These are phyloP conservation scores for Oncorhynchus kisutch DNA, from an alignment of 2,113 vertebrate species.

Conservation along the genomic window DNA sequence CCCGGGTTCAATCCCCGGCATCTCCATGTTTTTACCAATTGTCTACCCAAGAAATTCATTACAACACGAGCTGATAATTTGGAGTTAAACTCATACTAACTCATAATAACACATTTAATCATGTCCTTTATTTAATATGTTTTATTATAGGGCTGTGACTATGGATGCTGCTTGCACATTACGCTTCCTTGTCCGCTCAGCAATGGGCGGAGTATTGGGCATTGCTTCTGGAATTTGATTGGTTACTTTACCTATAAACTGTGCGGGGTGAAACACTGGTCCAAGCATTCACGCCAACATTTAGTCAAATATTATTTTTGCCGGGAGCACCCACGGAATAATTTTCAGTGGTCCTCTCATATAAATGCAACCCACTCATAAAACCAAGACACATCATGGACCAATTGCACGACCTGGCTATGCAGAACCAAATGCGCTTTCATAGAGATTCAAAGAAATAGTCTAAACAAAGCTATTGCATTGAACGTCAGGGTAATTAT, in stretches of 20 bases:
- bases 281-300: slow-evolving; percentile 9
- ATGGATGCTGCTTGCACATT: too few species aligned
- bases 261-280: slow-evolving; percentile 24
- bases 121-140: too few species aligned
- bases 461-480: neutral
- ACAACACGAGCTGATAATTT: too few species aligned
- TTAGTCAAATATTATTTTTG: slow-evolving; percentile 24
- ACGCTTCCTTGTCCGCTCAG: too few species aligned
- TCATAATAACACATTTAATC: too few species aligned
- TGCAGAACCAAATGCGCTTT: neutral
- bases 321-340: slow-evolving; percentile 2
- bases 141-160: too few species aligned
- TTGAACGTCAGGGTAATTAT: slow-evolving; percentile 23
- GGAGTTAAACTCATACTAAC: too few species aligned
- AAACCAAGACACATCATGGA: neutral
- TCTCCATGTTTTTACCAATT: slow-evolving; percentile 52
- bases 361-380: neutral
- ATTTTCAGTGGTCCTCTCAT: slow-evolving; percentile 10
- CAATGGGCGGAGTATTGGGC: slow-evolving; percentile 35
- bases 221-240: slow-evolving; percentile 30
- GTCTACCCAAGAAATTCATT: too few species aligned
- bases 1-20: slow-evolving; percentile 85
- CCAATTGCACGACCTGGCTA: neutral
- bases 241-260: slow-evolving; percentile 3
- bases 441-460: neutral